Conservation (phyloP, 2,113 vertebrate species). For the Neodon shergylaensis region DNA sequence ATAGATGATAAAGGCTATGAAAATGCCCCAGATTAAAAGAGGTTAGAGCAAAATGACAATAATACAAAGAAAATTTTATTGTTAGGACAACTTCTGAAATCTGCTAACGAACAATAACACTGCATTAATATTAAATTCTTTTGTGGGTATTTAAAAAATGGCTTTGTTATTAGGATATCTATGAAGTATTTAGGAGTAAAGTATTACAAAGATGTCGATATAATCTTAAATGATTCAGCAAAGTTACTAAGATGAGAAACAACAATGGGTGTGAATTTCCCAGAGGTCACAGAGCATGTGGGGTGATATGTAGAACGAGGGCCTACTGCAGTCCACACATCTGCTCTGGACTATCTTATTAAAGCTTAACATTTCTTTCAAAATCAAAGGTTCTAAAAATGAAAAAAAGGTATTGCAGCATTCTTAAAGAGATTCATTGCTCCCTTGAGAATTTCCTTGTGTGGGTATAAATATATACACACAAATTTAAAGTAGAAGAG, state of each 20-base stretch:
- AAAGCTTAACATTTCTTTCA: conserved; percentile 43
- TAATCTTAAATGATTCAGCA: conserved; percentile 7
- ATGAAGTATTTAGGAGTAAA: conserved; percentile 2
- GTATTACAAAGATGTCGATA: not conserved
- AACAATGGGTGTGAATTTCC: not conserved
- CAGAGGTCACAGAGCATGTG: not conserved
- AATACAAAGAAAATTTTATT: not conserved
- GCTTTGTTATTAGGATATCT: not conserved
- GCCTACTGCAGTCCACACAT: not conserved
- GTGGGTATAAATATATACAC: not conserved
- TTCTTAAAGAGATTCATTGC: not conserved
- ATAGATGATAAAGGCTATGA: not conserved
- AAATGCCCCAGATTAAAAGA: not conserved
- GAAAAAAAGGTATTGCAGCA: not conserved
- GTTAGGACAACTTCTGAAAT: not conserved
- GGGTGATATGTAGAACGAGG: not conserved
- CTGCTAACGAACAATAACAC: not conserved
- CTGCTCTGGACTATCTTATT: not conserved
- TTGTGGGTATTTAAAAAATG: not conserved
- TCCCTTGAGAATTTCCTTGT: not conserved
- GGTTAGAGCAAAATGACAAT: not conserved
- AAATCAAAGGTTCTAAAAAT: not conserved
- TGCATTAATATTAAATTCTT: conserved; percentile 18
- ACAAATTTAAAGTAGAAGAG: not conserved
- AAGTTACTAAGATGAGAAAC: not conserved